Conservation (phyloP, 2,113 vertebrate genomes). For the Oxyruncus cristatus region DNA sequence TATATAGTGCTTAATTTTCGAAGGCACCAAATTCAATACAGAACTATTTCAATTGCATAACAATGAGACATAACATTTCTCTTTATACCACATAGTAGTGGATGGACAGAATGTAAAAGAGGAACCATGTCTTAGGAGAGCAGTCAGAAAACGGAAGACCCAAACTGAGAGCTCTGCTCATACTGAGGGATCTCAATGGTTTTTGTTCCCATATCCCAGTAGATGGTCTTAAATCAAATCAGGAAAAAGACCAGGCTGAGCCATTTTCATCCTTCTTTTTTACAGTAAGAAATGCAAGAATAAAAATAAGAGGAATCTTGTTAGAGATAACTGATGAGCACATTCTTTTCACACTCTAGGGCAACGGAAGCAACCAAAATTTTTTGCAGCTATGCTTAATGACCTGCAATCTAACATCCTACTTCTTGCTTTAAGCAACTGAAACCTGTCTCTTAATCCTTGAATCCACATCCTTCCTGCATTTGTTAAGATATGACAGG, state of each 20-base stretch:
- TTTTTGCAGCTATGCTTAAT: neutral
- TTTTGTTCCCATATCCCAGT: neutral
- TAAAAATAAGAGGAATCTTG: neutral
- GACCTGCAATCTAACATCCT: neutral
- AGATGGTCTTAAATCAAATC: neutral
- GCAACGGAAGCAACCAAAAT: neutral
- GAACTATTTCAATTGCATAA: neutral
- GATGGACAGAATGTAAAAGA: neutral
- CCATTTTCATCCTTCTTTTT: neutral
- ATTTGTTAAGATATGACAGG: neutral
- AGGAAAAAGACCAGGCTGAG: neutral
- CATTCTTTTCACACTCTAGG: neutral
- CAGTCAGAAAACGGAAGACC: neutral
- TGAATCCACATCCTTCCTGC: neutral
- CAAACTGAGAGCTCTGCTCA: neutral
- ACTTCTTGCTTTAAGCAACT: neutral
- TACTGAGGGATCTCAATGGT: neutral
- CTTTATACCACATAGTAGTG: neutral
- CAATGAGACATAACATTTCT: neutral
- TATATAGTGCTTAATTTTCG: neutral
- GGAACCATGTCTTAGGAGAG: neutral
- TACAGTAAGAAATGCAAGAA: neutral
- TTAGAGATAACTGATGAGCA: neutral
- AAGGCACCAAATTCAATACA: neutral
- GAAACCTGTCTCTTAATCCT: neutral